Base-by-base conservation (phyloP, 1,140 invertebrate species). In the Chymomyza costata region DNA sequence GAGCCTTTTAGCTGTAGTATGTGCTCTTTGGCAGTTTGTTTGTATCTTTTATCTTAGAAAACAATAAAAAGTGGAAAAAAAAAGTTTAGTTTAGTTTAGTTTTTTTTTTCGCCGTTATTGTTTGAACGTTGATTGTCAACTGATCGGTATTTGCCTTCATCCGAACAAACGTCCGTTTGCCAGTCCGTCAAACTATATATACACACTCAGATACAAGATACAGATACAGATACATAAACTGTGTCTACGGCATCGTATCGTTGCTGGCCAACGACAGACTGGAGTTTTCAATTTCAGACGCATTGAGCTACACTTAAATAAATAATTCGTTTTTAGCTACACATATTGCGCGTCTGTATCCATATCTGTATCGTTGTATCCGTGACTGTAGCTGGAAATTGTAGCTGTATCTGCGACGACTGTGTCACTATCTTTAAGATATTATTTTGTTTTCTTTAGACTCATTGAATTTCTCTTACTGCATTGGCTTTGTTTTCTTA, bases 41-140 rank as follows among this genome's bases (percentile, higher is more conserved):
- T 73, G 69, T 73, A 53, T 73, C 50, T 73, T 70, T 76, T 76
- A 78, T 78, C 71, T 76, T 50, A 44, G 48, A 58, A 53, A 3
- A 25, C 3, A 25, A 25, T 49, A 73, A 32, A 73, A 53, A 60
- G 54, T 56, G 46, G 48, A 18, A 35, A 66, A 57, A 46, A 61
- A 57, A 55, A 53, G 13, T 17, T 25, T 16, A n/a, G 19, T 52
- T 46, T 15, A 38, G 35, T 11, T 41, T 52, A 8, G 11, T 31
- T 10, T 19, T 50, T 16, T 19, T 31, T 61, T 64, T 73, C 47
- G 70, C 58, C 25, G 45, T 69, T 65, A 58, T 70, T 76, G 63
- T 78, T 76, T 76, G 73, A 63, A 76, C 63, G 63, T 63, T 76
- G 71, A 76, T 76, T 76, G 70, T 76, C 57, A 78, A 76, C 71